phyloP scores from a whole-genome alignment of 2,113 vertebrate species.

The Vidua chalybeata region DNA sequence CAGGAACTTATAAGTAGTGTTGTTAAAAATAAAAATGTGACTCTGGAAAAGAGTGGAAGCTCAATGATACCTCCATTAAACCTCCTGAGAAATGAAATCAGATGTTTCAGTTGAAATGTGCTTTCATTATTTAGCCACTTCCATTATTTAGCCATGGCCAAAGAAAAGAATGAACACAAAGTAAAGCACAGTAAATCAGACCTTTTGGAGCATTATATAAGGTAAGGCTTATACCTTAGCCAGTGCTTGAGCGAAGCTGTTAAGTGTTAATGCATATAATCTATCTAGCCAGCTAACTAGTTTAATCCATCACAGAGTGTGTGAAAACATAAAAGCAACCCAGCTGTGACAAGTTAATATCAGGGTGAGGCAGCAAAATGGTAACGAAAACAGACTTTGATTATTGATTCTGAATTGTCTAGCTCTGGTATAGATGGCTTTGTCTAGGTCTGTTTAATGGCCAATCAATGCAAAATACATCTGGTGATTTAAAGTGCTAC shows the following conservation, averaged over 20 bases:
- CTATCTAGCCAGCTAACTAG: conserved; percentile 77
- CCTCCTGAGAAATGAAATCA: conserved; percentile 27
- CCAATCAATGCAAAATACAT: conserved; percentile 71
- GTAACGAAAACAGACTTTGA: conserved; percentile 69
- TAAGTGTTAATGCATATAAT: conserved; percentile 74
- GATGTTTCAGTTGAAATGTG: conserved; percentile 45
- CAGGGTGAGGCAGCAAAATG: conserved; percentile 63
- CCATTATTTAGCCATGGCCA: conserved; percentile 27
- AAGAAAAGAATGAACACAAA: conserved; percentile 40
- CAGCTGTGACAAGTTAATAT: conserved; percentile 76
- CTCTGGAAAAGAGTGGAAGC: neutral
- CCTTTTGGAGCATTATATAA: conserved; percentile 55
- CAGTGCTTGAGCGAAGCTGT: conserved; percentile 58
- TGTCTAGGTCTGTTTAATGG: conserved; percentile 68
- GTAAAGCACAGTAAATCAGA: neutral
- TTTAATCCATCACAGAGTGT: conserved; percentile 74
- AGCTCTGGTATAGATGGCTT: conserved; percentile 43
- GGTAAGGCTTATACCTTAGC: conserved; percentile 44
- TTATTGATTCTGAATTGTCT: conserved; percentile 65
- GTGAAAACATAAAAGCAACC: conserved; percentile 71
- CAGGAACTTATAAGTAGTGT: neutral
- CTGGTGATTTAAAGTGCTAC: conserved; percentile 61
- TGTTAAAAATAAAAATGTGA: conserved; percentile 1
- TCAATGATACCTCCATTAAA: neutral
- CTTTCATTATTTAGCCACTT: neutral